These are phyloP conservation scores for Menidia menidia DNA, from an alignment of 2,797 vertebrate species.

Conservation along the genomic window DNA sequence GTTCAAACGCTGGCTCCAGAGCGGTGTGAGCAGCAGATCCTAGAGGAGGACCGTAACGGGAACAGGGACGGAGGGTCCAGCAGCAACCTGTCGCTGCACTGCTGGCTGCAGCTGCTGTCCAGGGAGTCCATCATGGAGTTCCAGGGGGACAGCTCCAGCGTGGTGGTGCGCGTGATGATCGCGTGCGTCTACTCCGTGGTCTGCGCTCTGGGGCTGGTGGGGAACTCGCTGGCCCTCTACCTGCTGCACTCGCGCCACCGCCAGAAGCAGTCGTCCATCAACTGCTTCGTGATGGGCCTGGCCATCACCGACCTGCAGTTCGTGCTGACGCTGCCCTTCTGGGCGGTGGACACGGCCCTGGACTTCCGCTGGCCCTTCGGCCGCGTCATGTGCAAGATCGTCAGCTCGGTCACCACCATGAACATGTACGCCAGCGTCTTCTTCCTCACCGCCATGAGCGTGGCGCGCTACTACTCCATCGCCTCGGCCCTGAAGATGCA, in stretches of 20 bases:
- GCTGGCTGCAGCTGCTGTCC: constrained; percentile 83
- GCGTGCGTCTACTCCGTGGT: constrained; percentile 84
- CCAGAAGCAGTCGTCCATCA: constrained; percentile 82
- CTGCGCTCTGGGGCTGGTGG: constrained; percentile 83
- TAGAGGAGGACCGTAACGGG: constrained; percentile 65
- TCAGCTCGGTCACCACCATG: constrained; percentile 85
- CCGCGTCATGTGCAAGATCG: constrained; percentile 82
- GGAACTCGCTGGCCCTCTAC: constrained; percentile 84
- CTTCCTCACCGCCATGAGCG: constrained; percentile 84
- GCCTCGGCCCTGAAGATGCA: constrained; percentile 84
- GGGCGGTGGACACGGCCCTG: constrained; percentile 81
- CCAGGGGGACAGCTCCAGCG: constrained; percentile 78
- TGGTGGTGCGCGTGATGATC: constrained; percentile 81
- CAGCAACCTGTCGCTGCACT: constrained; percentile 81
- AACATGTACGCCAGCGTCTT: constrained; percentile 86
- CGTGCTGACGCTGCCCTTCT: constrained; percentile 84
- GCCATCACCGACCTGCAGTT: constrained; percentile 84
- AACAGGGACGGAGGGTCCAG: constrained; percentile 65
- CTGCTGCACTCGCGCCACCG: constrained; percentile 83
- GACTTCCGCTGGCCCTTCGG: constrained; percentile 86
- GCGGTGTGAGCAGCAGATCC: constrained; percentile 68
- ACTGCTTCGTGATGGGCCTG: constrained; percentile 84
- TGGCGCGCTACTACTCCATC: constrained; percentile 82
- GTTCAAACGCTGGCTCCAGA: constrained; percentile 71
- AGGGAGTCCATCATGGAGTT: constrained; percentile 78